Conservation (phyloP, 1,140 invertebrate species). For the Cyrtorhinus lividipennis region DNA sequence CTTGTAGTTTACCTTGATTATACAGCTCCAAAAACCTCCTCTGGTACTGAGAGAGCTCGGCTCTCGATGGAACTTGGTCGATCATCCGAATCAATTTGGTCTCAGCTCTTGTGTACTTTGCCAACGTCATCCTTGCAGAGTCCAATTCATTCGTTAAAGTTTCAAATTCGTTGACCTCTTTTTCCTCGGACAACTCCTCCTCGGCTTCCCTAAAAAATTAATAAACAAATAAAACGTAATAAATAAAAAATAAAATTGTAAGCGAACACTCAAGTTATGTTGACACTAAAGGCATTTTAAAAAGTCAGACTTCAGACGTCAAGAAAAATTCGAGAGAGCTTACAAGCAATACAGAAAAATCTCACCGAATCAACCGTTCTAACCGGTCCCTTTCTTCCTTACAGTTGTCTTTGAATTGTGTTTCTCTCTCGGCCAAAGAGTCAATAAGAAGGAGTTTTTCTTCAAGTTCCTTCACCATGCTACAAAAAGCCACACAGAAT, state of each 20-base stretch:
- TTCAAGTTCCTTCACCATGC: conserved; percentile 45
- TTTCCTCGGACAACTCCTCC: conserved; percentile 26
- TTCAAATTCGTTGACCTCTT: conserved; percentile 35
- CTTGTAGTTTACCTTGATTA: conserved; percentile 77
- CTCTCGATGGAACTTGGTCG: conserved; percentile 81
- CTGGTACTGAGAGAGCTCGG: conserved; percentile 90
- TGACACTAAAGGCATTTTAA: too few relatives aligned
- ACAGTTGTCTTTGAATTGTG: conserved; percentile 59
- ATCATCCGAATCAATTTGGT: conserved; percentile 58
- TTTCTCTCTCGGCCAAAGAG: conserved; percentile 54
- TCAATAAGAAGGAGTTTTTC: conserved; percentile 54
- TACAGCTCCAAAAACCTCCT: conserved; percentile 89
- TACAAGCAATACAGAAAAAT: too few relatives aligned
- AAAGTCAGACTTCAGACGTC: too few relatives aligned
- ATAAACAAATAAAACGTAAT: conserved; percentile 3
- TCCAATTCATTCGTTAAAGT: conserved; percentile 42
- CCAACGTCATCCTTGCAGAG: conserved; percentile 45
- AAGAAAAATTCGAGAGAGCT: too few relatives aligned
- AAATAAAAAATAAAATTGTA: too few relatives aligned
- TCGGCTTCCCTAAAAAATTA: conserved; percentile 34
- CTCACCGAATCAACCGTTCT: conserved; percentile 39
- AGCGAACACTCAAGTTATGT: too few relatives aligned
- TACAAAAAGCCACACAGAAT: too few relatives aligned
- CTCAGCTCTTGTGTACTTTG: conserved; percentile 69
- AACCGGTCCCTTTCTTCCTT: conserved; percentile 45